Conservation (phyloP, 2,888 invertebrate species). For the Serripes groenlandicus region DNA sequence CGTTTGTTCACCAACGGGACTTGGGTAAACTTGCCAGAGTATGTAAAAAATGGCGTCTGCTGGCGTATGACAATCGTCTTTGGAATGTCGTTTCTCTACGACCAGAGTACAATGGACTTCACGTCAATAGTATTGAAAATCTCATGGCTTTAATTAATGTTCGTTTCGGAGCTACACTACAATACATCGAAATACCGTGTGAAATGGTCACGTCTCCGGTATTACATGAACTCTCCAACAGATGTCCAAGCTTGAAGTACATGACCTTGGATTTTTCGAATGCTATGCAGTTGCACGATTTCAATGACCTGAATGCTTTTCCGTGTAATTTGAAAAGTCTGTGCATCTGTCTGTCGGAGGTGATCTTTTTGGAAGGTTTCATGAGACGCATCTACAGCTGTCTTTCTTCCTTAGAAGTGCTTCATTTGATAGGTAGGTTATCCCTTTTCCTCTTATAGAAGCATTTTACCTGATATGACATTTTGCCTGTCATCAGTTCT, state of each 20-base stretch:
- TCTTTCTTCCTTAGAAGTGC: constrained; percentile 98
- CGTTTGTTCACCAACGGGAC: constrained; percentile 96
- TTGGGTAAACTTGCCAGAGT: constrained; percentile 95
- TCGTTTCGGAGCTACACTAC: constrained; percentile 87
- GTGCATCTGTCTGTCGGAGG: constrained; percentile 98
- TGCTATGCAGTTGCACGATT: constrained; percentile 96
- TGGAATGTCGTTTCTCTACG: constrained; percentile 98
- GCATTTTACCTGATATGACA: too few relatives aligned
- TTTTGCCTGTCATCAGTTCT: too few relatives aligned
- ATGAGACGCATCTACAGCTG: constrained; percentile 99
- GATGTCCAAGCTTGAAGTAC: constrained; percentile 87
- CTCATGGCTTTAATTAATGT: constrained; percentile 92
- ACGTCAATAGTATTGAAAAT: constrained; percentile 94
- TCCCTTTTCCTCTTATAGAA: too few relatives aligned
- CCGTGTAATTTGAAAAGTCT: constrained; percentile 98
- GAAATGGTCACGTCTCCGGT: constrained; percentile 98
- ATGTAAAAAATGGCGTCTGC: constrained; percentile 97
- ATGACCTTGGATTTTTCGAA: constrained; percentile 99
- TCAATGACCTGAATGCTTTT: constrained; percentile 99
- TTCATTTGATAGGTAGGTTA: constrained; percentile 95
- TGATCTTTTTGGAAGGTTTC: constrained; percentile 99
- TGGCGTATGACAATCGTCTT: constrained; percentile 97
- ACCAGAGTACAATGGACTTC: constrained; percentile 98
- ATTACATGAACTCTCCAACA: constrained; percentile 97
- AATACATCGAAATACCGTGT: constrained; percentile 91